Evolutionary conservation across 2,888 invertebrate genomes (phyloP).

Genomic region (Caenorhabditis zanzibari): DNA sequence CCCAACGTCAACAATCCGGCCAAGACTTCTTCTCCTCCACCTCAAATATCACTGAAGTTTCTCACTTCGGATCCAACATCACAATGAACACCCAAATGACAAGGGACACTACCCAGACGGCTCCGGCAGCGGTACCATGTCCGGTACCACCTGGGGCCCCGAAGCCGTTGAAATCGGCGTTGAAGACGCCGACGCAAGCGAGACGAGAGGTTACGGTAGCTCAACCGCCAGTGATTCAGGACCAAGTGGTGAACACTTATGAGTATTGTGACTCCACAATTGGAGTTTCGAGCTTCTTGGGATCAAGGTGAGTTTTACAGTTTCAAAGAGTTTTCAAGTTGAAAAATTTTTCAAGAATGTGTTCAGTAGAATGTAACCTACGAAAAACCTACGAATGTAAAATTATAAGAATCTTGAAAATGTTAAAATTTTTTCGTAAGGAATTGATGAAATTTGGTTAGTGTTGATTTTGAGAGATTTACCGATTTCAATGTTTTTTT

Average conservation of each 20-base stretch:
- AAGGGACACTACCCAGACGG: conserved; percentile 53
- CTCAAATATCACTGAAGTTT: conserved; percentile 70
- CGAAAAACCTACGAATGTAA: too few relatives aligned
- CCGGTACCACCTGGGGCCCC: conserved; percentile 41
- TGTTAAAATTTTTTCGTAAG: too few relatives aligned
- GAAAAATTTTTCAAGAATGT: too few relatives aligned
- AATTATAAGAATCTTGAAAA: too few relatives aligned
- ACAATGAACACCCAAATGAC: conserved; percentile 67
- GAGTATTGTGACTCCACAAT: conserved; percentile 70
- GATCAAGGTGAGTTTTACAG: conserved; percentile 23
- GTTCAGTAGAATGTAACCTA: too few relatives aligned
- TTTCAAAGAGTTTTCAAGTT: too few relatives aligned
- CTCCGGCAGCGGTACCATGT: conserved; percentile 57
- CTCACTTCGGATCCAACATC: conserved; percentile 66
- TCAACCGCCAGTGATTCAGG: conserved; percentile 27
- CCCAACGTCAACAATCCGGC: conserved; percentile 46
- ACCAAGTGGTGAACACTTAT: conserved; percentile 64
- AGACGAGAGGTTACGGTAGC: conserved; percentile 20
- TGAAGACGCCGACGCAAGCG: conserved; percentile 65
- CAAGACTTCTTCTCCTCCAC: conserved; percentile 70
- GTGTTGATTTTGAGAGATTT: too few relatives aligned
- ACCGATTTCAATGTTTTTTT: too few relatives aligned
- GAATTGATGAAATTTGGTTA: too few relatives aligned
- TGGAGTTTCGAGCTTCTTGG: conserved; percentile 70
- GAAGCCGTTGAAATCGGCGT: conserved; percentile 70